Percentiles rank a stretch among this genome's conserved stretches.
Conservation (phyloP, 2,797 vertebrate species). For the Diplodus puntazzo region DNA sequence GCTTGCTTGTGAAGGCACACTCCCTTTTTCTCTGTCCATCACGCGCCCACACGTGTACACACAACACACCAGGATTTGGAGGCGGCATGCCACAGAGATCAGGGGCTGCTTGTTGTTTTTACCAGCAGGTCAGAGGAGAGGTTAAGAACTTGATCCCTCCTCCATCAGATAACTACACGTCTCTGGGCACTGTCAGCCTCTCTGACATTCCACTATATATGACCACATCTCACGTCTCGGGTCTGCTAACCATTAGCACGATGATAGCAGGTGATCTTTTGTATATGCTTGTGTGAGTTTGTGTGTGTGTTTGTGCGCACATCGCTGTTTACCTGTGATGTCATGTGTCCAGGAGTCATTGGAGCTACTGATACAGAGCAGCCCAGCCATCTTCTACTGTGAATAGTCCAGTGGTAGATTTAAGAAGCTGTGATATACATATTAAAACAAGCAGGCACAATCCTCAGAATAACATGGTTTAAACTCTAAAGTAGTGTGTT, state of each 20-base stretch:
- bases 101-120: constrained; percentile 84
- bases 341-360: constrained; percentile 37
- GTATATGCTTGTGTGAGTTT: constrained; percentile 10
- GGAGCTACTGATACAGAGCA: constrained; percentile 40
- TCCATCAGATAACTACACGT: constrained; percentile 82
- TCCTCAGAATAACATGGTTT: background rate
- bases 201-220: constrained; percentile 80
- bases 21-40: constrained; percentile 59
- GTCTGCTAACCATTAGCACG: constrained; percentile 67
- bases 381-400: background rate
- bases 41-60: constrained; percentile 26
- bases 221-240: constrained; percentile 57
- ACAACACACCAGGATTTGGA: constrained; percentile 57
- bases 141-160: constrained; percentile 87
- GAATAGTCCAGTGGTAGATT: background rate
- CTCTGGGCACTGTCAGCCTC: constrained; percentile 80
- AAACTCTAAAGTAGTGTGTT: background rate
- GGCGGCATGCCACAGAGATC: constrained; percentile 80
- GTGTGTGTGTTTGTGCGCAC: constrained; percentile 33
- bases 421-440: background rate
- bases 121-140: constrained; percentile 80
- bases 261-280: constrained; percentile 70
- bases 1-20: constrained; percentile 53
- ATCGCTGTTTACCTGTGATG: constrained; percentile 64
- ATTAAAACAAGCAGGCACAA: background rate